Conservation (phyloP, 2,113 vertebrate genomes). For the Vulpes vulpes region DNA sequence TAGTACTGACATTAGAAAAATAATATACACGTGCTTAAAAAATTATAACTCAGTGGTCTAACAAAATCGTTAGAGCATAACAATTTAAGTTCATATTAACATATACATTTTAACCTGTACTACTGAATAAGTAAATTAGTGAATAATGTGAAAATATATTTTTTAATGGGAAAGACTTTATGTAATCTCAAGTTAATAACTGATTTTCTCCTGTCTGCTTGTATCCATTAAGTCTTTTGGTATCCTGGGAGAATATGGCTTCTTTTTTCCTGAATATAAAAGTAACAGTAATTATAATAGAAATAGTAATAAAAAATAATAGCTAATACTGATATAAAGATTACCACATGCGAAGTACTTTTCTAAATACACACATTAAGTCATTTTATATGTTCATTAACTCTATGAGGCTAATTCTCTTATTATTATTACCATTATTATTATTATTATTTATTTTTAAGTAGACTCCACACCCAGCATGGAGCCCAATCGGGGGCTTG, state of each 20-base stretch:
- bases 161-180: slow-evolving; percentile 32
- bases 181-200: background rate
- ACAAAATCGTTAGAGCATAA: slow-evolving; percentile 41
- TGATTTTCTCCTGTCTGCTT: background rate
- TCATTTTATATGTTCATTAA: background rate
- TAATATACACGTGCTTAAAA: slow-evolving; percentile 27
- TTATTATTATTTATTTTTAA: background rate
- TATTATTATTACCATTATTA: background rate
- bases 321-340: background rate
- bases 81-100: slow-evolving; percentile 70
- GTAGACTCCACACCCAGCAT: background rate
- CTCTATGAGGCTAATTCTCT: background rate
- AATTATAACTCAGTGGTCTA: slow-evolving; percentile 49
- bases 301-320: background rate
- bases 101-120: slow-evolving; percentile 55
- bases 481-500: background rate
- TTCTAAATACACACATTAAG: background rate
- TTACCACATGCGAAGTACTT: background rate
- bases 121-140: slow-evolving; percentile 59
- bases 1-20: slow-evolving; percentile 45
- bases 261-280: background rate
- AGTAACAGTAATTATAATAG: background rate
- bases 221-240: background rate
- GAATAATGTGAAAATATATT: slow-evolving; percentile 57
- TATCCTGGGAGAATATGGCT: background rate